These are phyloP conservation scores for Heterohyrax brucei DNA, from an alignment of 2,797 vertebrate species.

Conservation along the genomic window DNA sequence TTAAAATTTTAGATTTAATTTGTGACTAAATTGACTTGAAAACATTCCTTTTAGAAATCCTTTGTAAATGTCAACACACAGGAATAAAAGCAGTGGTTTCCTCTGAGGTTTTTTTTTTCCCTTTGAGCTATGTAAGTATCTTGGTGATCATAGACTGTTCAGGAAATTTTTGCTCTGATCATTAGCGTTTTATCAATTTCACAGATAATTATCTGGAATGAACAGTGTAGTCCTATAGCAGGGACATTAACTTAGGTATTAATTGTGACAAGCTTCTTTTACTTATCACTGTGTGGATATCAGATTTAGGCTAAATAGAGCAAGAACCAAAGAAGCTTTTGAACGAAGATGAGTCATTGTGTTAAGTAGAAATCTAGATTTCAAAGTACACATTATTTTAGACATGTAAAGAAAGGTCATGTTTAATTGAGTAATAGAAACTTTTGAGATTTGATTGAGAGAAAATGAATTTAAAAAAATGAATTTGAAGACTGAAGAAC, in stretches of 20 bases:
- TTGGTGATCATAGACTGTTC: conserved; percentile 13
- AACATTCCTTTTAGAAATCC: background rate
- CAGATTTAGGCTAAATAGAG: conserved; percentile 13
- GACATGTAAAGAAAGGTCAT: background rate
- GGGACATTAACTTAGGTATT: background rate
- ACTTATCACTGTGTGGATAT: background rate
- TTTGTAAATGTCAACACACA: conserved; percentile 16
- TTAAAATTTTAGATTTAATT: conserved; percentile 26
- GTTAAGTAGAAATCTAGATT: conserved; percentile 8
- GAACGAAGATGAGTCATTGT: conserved; percentile 33
- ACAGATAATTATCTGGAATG: background rate
- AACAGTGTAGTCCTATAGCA: background rate
- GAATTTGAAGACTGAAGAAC: conserved; percentile 24
- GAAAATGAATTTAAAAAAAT: conserved; percentile 21
- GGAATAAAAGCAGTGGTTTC: background rate
- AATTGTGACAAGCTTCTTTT: background rate
- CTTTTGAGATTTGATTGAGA: conserved; percentile 22
- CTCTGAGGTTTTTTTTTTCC: background rate
- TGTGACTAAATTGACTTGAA: conserved; percentile 23
- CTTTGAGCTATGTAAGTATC: background rate
- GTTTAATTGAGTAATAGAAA: conserved; percentile 11
- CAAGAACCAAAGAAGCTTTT: conserved; percentile 52
- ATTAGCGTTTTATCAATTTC: conserved; percentile 28
- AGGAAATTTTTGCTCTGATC: background rate
- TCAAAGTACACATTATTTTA: conserved; percentile 44